Percentiles rank a stretch among this genome's conserved stretches.
These are phyloP conservation scores for Arnoldichthys spilopterus DNA, from an alignment of 2,797 vertebrate genomes.

Conservation along the genomic window DNA sequence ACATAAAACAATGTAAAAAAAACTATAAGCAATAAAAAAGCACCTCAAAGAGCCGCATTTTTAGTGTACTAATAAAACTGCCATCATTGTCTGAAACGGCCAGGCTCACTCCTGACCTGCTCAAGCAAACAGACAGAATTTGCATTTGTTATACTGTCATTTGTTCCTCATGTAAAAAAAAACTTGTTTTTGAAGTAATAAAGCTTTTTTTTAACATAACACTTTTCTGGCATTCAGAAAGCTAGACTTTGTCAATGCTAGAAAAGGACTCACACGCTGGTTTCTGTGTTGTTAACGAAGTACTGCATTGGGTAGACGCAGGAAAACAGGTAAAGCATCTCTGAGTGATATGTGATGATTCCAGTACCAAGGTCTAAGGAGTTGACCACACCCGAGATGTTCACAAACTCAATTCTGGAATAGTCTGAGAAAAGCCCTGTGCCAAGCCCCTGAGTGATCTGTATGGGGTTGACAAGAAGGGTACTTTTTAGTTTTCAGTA, in stretches of 20 bases:
- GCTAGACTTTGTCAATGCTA: neutral
- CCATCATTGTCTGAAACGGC: slow-evolving; percentile 74
- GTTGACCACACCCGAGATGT: slow-evolving; percentile 71
- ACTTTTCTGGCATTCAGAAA: neutral
- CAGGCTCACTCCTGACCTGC: slow-evolving; percentile 70
- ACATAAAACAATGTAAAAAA: neutral
- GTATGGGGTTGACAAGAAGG: neutral
- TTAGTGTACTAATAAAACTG: slow-evolving; percentile 76
- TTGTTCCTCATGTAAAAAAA: neutral
- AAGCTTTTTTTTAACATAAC: neutral
- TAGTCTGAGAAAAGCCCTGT: slow-evolving; percentile 70
- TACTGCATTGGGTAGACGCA: slow-evolving; percentile 78
- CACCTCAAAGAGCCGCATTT: slow-evolving; percentile 68
- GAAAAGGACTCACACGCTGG: slow-evolving; percentile 70
- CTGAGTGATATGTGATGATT: slow-evolving; percentile 71
- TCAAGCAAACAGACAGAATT: slow-evolving; percentile 25
- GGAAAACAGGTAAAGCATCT: slow-evolving; percentile 75
- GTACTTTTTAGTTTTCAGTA: too few species aligned
- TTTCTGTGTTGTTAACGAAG: slow-evolving; percentile 73
- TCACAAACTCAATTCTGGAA: slow-evolving; percentile 71
- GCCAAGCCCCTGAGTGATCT: slow-evolving; percentile 69
- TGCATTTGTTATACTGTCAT: neutral
- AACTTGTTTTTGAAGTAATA: neutral
- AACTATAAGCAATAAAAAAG: neutral
- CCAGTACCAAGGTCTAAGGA: slow-evolving; percentile 59